Conservation (phyloP, 2,888 invertebrate species). For the Drosophila lutescens region DNA sequence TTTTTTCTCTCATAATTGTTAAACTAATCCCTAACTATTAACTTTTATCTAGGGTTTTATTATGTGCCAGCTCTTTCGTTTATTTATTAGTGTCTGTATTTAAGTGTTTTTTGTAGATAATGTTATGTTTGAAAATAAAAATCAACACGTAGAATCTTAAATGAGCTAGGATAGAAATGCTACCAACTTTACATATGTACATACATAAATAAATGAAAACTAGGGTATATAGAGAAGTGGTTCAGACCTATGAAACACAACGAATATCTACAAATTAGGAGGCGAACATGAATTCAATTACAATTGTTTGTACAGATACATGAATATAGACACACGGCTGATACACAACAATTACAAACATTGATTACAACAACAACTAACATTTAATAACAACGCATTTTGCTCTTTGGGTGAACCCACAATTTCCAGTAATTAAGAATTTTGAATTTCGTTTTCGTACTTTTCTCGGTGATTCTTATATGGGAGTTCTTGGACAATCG, state of each 20-base stretch:
- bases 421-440: conserved; percentile 54
- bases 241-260: conserved; percentile 22
- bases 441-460: conserved; percentile 16
- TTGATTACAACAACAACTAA: conserved; percentile 79
- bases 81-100: conserved; percentile 3
- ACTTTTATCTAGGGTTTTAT: neutral
- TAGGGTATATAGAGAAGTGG: neutral
- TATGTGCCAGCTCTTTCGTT: neutral
- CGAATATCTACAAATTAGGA: conserved; percentile 63
- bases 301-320: conserved; percentile 37
- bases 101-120: conserved; percentile 19
- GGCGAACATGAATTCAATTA: conserved; percentile 47
- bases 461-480: conserved; percentile 9
- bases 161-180: conserved; percentile 6
- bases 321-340: conserved; percentile 50
- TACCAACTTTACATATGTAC: conserved; percentile 22
- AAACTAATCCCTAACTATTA: neutral
- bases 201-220: conserved; percentile 19
- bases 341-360: conserved; percentile 72
- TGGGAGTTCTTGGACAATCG: conserved; percentile 8
- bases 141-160: conserved; percentile 5
- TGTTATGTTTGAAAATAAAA: neutral
- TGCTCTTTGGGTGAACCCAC: conserved; percentile 49
- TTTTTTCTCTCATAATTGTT: neutral
- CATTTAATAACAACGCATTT: conserved; percentile 60